Evolutionary conservation across 2,113 vertebrate genomes (phyloP), one percentile per base, ranked within the genome.

Genomic region (Polyodon spathula): DNA sequence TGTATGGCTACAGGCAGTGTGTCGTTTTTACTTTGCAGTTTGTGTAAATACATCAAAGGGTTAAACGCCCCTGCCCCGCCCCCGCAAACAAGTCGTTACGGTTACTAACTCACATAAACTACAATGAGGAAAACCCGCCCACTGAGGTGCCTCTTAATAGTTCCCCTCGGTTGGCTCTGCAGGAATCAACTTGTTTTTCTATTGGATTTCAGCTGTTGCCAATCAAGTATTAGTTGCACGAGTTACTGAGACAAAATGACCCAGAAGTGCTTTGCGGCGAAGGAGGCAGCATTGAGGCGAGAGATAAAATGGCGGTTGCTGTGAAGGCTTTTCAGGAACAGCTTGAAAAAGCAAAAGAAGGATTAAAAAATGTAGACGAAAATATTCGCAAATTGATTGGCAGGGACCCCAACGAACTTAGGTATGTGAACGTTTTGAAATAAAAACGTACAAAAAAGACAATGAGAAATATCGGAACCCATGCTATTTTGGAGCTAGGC

Each of bases 371-470:
- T 71, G 95, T 98, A 60, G 95, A 98, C 58, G 94, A 98, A 68
- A 97, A 95, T 52, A 98, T 98, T 68, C 90, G 91, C 56, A 98
- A 97, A 83, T 72, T 97, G 64, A 97, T 93, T 0, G 95, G 95
- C 10, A 83, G 95, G 50, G 95, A 98, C 65, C 95, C 95, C 0
- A 95, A 93, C 66, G 95, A 98, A 4, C 84, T 91, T 55, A 91
- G 95, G 95, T 97, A 63, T 72, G 73, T 15, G 4, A 1, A 8
- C 12, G 27, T 11, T 27, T 37, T 3, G 4, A 27, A 7, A 38
- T 15, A 27, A 4, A 15, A 27, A 56, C 2, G 11, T 6, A 50
- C 14, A 43, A 48, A 40, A 14, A 40, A 46, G 42, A 40, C 41
- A n/a, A 40, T 8, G 9, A 48, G 16, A 37, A 63, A 8, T 0